Evolutionary conservation across 2,797 vertebrate species (phyloP), one percentile per base, ranked within the genome.

Genomic region (Anniella stebbinsi): DNA sequence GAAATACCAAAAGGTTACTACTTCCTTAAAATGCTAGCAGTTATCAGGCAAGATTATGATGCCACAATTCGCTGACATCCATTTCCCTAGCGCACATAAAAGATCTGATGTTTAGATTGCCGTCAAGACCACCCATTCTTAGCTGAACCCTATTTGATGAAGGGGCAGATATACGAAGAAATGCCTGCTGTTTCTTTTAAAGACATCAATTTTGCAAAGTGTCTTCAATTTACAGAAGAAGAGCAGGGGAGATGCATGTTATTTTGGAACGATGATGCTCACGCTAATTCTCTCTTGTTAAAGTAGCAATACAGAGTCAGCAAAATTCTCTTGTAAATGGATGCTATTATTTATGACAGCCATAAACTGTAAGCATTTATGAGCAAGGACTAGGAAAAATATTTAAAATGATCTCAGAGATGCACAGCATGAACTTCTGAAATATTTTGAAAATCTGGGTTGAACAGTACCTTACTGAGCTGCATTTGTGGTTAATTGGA

Each of bases 41-140:
- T 82, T 88, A 82, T 82, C 67, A 82, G 78, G 60, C 36, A 88
- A 88, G 80, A 88, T 88, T 88, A 82, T 73, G 28, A 63, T 45
- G 51, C 51, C 54, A 45, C 66, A 80, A 86, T 48, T 45, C 38
- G 57, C 60, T 67, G 63, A 86, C 54, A 90, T 86, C 84, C 51
- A 86, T 90, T 90, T 89, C 51, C 54, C 80, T 80, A 45, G 76
- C 41, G 21, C 21, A 80, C 66, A 89, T 38, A 54, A 86, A 80
- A 72, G 12, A 86, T 63, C 75, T 80, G 33, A 86, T 85, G 51
- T 86, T 86, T 33, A 33, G 38, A 86, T 80, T 86, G 30, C 11
- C 13, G 9, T 90, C 66, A 89, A 77, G 67, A 30, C 67, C 51
- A 80, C 86, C 67, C 73, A 51, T 80, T 86, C 67, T 86, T 86